These are phyloP conservation scores for Protaetia brevitarsis DNA, from an alignment of 1,140 invertebrate genomes.

Conservation along the genomic window DNA sequence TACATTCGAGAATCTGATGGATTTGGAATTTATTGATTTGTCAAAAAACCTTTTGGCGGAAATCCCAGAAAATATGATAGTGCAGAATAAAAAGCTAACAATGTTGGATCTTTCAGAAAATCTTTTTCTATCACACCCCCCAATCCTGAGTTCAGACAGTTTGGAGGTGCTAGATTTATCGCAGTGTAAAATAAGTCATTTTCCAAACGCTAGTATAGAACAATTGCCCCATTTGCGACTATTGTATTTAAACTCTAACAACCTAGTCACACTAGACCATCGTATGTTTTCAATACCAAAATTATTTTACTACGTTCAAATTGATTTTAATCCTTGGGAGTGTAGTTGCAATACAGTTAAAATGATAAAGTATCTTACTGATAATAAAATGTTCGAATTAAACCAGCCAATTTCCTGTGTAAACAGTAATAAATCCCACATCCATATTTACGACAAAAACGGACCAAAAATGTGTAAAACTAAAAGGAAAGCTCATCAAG, in stretches of 20 bases:
- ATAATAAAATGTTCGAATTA: conserved; percentile 5
- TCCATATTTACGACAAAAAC: conserved; percentile 15
- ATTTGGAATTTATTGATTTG: conserved; percentile 20
- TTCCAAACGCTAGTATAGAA: conserved; percentile 3
- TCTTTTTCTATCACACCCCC: conserved; percentile 6
- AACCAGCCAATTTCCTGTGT: neutral
- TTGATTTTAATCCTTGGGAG: conserved; percentile 15
- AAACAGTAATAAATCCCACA: neutral
- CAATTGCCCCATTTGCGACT: conserved; percentile 7
- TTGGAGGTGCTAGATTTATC: conserved; percentile 18
- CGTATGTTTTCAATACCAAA: conserved; percentile 6
- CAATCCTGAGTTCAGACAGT: neutral
- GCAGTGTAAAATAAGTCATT: neutral
- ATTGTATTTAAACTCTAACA: conserved; percentile 20
- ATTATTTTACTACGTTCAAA: neutral
- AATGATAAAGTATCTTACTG: conserved; percentile 3
- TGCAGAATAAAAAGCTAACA: conserved; percentile 8
- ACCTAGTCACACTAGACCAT: neutral
- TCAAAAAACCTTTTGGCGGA: conserved; percentile 19
- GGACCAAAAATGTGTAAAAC: conserved; percentile 5
- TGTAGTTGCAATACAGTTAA: conserved; percentile 24
- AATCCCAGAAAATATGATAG: conserved; percentile 4
- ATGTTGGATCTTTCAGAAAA: conserved; percentile 17
- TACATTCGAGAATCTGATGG: neutral
- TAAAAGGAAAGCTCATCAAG: neutral